Evolutionary conservation across 2,113 vertebrate genomes (phyloP), one percentile per base, ranked within the genome.

Genomic region (Salminus brasiliensis): DNA sequence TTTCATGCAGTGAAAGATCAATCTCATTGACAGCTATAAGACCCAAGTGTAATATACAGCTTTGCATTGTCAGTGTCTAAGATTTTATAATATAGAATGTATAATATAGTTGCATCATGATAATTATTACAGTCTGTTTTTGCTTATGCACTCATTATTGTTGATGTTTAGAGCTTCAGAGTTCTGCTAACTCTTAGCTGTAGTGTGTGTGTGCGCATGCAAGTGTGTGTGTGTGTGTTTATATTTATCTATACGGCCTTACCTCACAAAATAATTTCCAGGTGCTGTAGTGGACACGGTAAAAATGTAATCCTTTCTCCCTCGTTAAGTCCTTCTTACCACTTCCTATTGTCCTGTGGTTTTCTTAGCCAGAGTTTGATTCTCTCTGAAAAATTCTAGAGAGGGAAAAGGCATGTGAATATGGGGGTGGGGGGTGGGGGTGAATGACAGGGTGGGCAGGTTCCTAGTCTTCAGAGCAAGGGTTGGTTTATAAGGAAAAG

Each of bases 351-450:
- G 0, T 52, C 30, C 13, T 68, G n/a, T 39, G 25, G 0, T 55
- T 45, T 77, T 49, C 55, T 74, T 75, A 83, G 89, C 86, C 88
- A 83, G 69, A 69, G 81, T 77, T 47, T 82, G 75, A 78, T 80
- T 74, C 84, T 89, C 84, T 89, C 87, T 83, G 89, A n/a, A n/a
- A n/a, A n/a, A n/a, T n/a, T 10, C 39, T 41, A 88, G 84, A 53
- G 69, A 32, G 11, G 47, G 41, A 36, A 34, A 73, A 34, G 45
- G 30, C 52, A 21, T 52, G 65, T 90, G 88, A 90, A 91, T 86
- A 39, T 77, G 90, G 88, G 83, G n/a, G 63, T 59, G 49, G 6
- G 7, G 71, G 71, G 45, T 32, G 62, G 1, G 3, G 3, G 16
- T 45, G 47, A 49, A 27, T 53, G 43, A n/a, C n/a, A n/a, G 60